Percentiles rank a stretch among this genome's conserved stretches.
Evolutionary conservation across 2,113 vertebrate species (phyloP).

Genomic region (Syrmaticus mikado): DNA sequence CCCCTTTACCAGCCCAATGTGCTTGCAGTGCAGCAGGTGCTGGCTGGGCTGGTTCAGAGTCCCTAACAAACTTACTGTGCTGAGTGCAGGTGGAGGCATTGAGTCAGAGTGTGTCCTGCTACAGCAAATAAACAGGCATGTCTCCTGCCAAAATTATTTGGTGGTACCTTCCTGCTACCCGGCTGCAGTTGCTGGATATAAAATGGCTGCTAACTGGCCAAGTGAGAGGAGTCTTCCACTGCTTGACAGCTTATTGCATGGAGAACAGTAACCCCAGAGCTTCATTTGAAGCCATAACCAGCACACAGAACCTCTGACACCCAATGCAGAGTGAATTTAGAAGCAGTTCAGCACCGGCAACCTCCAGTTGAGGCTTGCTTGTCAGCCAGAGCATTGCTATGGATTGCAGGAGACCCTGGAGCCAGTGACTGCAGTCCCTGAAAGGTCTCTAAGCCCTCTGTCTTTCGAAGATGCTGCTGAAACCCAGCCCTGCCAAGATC

Average conservation of each 20-base stretch:
- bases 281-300: background rate
- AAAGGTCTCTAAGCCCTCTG: slow-evolving; percentile 9
- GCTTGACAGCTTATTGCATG: background rate
- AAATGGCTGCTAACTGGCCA: background rate
- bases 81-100: background rate
- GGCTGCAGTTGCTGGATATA: background rate
- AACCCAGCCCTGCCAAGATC: background rate
- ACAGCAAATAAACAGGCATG: background rate
- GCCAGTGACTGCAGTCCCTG: background rate
- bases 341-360: slow-evolving; percentile 24
- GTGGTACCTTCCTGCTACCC: background rate
- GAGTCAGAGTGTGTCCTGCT: background rate
- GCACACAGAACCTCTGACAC: background rate
- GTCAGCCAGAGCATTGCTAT: background rate
- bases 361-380: background rate
- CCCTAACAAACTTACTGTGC: background rate
- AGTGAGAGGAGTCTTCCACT: background rate
- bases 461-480: background rate
- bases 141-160: background rate
- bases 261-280: background rate
- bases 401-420: background rate
- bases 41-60: background rate
- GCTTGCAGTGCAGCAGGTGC: background rate
- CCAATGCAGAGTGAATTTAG: background rate
- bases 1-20: background rate